These are phyloP conservation scores for Lontra canadensis DNA, from an alignment of 2,113 vertebrate species.

Conservation along the genomic window DNA sequence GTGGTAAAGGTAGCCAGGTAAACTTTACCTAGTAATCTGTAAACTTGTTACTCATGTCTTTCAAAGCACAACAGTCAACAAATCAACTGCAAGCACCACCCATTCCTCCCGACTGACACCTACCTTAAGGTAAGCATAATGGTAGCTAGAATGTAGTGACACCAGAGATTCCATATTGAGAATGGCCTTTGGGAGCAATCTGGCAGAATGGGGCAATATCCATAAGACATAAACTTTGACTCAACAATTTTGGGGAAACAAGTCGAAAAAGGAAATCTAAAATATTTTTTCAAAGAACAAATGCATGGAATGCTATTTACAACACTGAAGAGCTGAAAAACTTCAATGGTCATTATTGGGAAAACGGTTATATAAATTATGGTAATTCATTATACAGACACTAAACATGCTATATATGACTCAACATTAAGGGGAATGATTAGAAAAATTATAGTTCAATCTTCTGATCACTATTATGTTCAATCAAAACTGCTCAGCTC, in stretches of 20 bases:
- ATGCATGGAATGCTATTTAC: not conserved
- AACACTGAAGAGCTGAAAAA: not conserved
- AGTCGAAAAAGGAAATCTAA: conserved; percentile 9
- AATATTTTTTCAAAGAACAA: not conserved
- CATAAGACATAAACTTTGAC: not conserved
- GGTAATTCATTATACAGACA: not conserved
- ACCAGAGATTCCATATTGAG: not conserved
- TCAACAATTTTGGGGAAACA: not conserved
- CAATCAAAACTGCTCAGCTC: not conserved
- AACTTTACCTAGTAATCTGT: not conserved
- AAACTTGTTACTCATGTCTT: not conserved
- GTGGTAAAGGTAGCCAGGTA: not conserved
- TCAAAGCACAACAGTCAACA: not conserved
- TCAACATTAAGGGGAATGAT: not conserved
- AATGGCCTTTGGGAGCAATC: not conserved
- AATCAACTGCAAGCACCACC: not conserved
- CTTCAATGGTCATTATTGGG: not conserved
- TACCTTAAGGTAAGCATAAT: not conserved
- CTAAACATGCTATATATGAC: not conserved
- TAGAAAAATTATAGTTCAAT: not conserved
- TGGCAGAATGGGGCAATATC: not conserved
- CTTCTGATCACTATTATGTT: not conserved
- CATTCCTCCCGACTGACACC: not conserved
- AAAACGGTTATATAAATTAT: not conserved
- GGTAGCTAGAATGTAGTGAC: not conserved